These are phyloP conservation scores for Melanotaenia duboulayi DNA, from an alignment of 2,113 vertebrate genomes.

Conservation along the genomic window DNA sequence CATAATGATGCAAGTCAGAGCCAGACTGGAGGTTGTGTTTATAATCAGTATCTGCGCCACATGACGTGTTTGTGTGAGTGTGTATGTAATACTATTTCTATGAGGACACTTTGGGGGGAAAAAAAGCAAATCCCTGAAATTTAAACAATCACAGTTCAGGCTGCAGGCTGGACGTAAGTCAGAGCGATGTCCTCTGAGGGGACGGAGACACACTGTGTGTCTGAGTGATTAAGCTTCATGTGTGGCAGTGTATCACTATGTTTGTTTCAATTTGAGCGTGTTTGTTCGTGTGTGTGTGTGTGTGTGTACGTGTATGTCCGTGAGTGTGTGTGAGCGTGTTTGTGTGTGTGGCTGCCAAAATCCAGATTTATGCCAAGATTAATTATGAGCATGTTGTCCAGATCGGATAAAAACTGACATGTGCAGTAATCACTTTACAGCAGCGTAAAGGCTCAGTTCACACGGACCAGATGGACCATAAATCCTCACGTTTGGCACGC, in stretches of 20 bases:
- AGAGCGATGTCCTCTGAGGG: accelerated
- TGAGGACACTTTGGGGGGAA: neutral
- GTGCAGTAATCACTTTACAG: constrained; percentile 75
- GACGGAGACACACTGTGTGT: neutral
- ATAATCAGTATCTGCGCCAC: constrained; percentile 6
- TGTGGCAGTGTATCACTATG: constrained; percentile 1
- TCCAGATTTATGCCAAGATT: constrained; percentile 79
- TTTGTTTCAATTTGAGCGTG: constrained; percentile 17
- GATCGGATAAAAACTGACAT: constrained; percentile 71
- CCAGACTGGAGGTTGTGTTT: constrained; percentile 11
- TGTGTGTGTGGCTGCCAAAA: constrained; percentile 69
- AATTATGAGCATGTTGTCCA: constrained; percentile 78
- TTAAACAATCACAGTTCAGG: neutral
- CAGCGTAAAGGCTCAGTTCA: neutral
- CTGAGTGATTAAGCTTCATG: neutral
- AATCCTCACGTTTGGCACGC: constrained; percentile 32
- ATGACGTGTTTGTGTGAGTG: accelerated
- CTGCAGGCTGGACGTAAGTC: neutral
- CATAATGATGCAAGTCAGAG: constrained; percentile 1
- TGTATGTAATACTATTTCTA: neutral
- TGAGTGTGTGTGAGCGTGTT: constrained; percentile 24
- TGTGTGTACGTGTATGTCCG: constrained; percentile 25
- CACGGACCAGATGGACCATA: constrained; percentile 29
- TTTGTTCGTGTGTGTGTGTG: constrained; percentile 19
- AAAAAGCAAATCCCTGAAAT: neutral